phyloP scores from a whole-genome alignment of 2,888 invertebrate genomes.

The Cheilosia vulpina region DNA sequence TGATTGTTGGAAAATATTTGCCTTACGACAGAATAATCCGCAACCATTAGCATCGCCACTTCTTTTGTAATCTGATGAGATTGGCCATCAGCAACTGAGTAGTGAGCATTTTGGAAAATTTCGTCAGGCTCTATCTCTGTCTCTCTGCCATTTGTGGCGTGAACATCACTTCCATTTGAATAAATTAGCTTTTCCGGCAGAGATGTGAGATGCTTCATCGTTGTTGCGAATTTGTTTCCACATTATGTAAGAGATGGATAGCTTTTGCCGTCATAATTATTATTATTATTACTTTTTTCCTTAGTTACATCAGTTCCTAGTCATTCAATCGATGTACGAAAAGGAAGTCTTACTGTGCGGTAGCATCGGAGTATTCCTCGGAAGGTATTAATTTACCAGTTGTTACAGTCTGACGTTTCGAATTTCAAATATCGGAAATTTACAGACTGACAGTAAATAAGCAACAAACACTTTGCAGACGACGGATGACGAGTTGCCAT shows the following conservation, averaged over 20 bases:
- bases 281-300: background rate
- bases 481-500: constrained; percentile 50
- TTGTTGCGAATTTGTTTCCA: constrained; percentile 36
- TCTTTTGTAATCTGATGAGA: constrained; percentile 43
- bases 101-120: constrained; percentile 35
- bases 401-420: constrained; percentile 45
- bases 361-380: constrained; percentile 25
- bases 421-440: constrained; percentile 67
- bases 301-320: constrained; percentile 35
- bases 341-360: constrained; percentile 52
- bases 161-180: constrained; percentile 55
- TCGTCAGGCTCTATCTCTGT: constrained; percentile 15
- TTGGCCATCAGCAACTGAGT: constrained; percentile 22
- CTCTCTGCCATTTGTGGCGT: constrained; percentile 26
- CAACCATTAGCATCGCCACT: constrained; percentile 31
- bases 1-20: background rate
- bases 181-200: constrained; percentile 64
- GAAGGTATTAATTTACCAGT: constrained; percentile 60
- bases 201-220: constrained; percentile 6
- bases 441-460: constrained; percentile 36
- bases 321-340: constrained; percentile 33
- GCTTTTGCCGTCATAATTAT: constrained; percentile 32
- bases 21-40: constrained; percentile 30
- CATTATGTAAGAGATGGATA: constrained; percentile 58
- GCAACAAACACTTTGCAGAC: constrained; percentile 32